A percentile compares a stretch with the other conserved stretches of the same genome.
Conservation (phyloP, 2,113 vertebrate genomes). For the Platysternon megacephalum region DNA sequence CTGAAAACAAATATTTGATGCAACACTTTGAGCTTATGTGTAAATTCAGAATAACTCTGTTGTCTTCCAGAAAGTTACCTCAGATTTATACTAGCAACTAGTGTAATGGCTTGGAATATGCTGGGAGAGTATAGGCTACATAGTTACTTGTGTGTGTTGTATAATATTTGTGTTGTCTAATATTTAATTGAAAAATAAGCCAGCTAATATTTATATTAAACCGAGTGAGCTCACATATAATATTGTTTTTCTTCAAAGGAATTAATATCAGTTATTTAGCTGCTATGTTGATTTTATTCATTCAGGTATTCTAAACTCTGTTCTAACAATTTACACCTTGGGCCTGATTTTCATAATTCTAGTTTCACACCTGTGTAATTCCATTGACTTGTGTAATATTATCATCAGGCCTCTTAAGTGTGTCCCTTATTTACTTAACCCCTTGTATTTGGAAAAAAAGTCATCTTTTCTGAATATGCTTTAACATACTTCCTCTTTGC, state of each 20-base stretch:
- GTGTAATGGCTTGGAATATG: background rate
- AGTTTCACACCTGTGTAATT: background rate
- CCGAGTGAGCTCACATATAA: background rate
- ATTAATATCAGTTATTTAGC: background rate
- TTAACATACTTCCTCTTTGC: background rate
- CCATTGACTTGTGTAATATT: background rate
- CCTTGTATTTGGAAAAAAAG: background rate
- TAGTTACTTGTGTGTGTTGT: background rate
- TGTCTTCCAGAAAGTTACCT: background rate
- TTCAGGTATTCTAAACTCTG: background rate
- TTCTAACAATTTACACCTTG: background rate
- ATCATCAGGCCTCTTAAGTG: background rate
- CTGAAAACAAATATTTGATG: background rate
- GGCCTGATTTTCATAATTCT: background rate
- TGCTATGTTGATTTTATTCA: background rate
- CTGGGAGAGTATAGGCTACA: background rate
- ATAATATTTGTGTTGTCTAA: background rate
- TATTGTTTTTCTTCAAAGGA: background rate
- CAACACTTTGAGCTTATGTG: background rate
- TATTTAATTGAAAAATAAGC: background rate
- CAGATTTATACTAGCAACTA: background rate
- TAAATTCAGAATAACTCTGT: background rate
- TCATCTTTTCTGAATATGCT: background rate
- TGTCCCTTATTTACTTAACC: accelerated
- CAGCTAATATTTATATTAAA: background rate